Percentiles rank a stretch among this genome's conserved stretches.
Evolutionary conservation across 2,888 invertebrate genomes (phyloP).

Genomic region (Julus scandinavius): DNA sequence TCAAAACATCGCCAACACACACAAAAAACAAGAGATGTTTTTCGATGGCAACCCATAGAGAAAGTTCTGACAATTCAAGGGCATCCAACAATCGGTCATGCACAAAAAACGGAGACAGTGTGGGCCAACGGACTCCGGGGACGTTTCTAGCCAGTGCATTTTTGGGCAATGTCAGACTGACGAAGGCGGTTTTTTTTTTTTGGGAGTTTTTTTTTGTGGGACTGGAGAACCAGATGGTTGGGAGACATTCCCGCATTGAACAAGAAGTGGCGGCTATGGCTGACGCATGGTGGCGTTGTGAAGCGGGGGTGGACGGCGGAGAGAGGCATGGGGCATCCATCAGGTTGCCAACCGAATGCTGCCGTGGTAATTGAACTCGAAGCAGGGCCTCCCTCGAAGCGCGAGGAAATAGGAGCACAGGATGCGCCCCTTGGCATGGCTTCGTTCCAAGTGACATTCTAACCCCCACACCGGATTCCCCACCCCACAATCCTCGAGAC

Average conservation of each 20-base stretch:
- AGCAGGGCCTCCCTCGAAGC: constrained; percentile 35
- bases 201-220: not conserved
- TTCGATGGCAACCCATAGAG: not conserved
- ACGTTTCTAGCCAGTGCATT: not conserved
- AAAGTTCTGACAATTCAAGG: constrained; percentile 22
- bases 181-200: not conserved
- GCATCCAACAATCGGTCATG: not conserved
- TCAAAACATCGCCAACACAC: not conserved
- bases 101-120: constrained; percentile 28
- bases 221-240: not conserved
- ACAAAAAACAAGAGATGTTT: constrained; percentile 30
- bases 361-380: constrained; percentile 37
- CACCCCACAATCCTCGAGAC: not conserved
- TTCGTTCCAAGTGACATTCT: constrained; percentile 7
- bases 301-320: constrained; percentile 31
- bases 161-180: not conserved
- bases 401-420: constrained; percentile 32
- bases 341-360: constrained; percentile 17
- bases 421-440: constrained; percentile 38
- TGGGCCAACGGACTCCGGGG: constrained; percentile 5
- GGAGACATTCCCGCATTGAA: too few relatives aligned
- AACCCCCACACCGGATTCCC: constrained; percentile 20
- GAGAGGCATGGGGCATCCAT: constrained; percentile 17
- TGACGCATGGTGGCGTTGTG: not conserved
- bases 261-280: constrained; percentile 19